phyloP scores from a whole-genome alignment of 2,888 invertebrate genomes.

The Andrena hattorfiana region DNA sequence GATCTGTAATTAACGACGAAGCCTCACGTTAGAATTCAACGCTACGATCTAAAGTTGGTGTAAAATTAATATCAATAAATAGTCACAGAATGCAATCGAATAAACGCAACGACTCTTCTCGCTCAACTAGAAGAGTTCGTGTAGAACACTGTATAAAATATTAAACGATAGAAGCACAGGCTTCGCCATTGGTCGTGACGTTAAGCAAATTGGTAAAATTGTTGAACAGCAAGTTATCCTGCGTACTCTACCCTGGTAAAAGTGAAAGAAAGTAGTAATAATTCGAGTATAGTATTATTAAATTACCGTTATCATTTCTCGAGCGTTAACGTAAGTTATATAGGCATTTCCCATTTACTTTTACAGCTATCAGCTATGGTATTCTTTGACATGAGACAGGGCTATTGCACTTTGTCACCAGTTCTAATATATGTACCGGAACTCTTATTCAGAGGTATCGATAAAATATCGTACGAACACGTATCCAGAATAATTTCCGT shows the following conservation, averaged over 20 bases:
- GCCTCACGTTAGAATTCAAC: slow-evolving; percentile 46
- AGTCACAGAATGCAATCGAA: slow-evolving; percentile 18
- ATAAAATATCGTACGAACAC: slow-evolving; percentile 54
- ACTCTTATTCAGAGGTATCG: slow-evolving; percentile 51
- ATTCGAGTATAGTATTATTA: slow-evolving; percentile 53
- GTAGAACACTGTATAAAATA: slow-evolving; percentile 11
- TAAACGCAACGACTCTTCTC: slow-evolving; percentile 28
- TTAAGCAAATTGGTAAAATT: slow-evolving; percentile 51
- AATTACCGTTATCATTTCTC: slow-evolving; percentile 51
- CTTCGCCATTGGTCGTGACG: slow-evolving; percentile 60
- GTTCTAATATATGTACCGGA: slow-evolving; percentile 50
- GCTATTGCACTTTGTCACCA: slow-evolving; percentile 66
- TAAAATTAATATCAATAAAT: slow-evolving; percentile 41
- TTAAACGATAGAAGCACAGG: slow-evolving; percentile 41
- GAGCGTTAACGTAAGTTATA: slow-evolving; percentile 52
- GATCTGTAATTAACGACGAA: slow-evolving; percentile 65
- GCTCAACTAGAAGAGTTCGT: background rate
- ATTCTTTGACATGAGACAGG: slow-evolving; percentile 61
- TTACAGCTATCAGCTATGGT: slow-evolving; percentile 59
- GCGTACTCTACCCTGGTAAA: slow-evolving; percentile 48
- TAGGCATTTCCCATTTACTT: slow-evolving; percentile 53
- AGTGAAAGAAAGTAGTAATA: slow-evolving; percentile 50
- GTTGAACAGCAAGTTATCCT: slow-evolving; percentile 48
- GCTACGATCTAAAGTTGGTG: slow-evolving; percentile 35
- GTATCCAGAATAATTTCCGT: slow-evolving; percentile 41